These are phyloP conservation scores for Xestia xanthographa DNA, from an alignment of 2,888 invertebrate species.

Conservation along the genomic window DNA sequence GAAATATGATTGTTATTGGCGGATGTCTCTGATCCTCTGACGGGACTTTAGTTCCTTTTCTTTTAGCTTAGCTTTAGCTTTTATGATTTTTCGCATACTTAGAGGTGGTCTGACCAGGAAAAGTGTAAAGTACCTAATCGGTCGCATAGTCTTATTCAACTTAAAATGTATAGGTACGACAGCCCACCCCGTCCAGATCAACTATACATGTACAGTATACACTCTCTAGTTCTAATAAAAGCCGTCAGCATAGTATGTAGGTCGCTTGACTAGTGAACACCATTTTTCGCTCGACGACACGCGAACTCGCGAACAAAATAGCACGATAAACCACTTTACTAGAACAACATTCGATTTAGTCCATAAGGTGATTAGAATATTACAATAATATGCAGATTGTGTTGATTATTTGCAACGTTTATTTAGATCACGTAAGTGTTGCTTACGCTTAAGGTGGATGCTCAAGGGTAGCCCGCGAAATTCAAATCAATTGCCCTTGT, in stretches of 20 bases:
- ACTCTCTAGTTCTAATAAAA: conserved; percentile 20
- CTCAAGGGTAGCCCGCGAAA: too few species aligned
- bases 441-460: background rate
- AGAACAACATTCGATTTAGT: conserved; percentile 10
- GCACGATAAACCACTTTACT: conserved; percentile 44
- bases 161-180: background rate
- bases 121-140: background rate
- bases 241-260: conserved; percentile 36
- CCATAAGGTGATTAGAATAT: conserved; percentile 38
- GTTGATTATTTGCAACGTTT: conserved; percentile 14
- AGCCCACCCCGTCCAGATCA: background rate
- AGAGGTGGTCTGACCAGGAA: background rate
- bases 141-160: background rate
- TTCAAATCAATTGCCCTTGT: conserved; percentile 12
- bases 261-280: conserved; percentile 38
- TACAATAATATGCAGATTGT: conserved; percentile 13
- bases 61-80: too few species aligned
- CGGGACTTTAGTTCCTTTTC: background rate
- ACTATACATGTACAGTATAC: conserved; percentile 4
- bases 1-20: background rate
- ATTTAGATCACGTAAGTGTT: background rate
- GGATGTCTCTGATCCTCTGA: background rate
- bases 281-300: conserved; percentile 32
- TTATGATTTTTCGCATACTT: background rate
- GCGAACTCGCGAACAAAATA: conserved; percentile 42